These are phyloP conservation scores for Xenopus borealis DNA, from an alignment of 2,113 vertebrate genomes.

Conservation along the genomic window DNA sequence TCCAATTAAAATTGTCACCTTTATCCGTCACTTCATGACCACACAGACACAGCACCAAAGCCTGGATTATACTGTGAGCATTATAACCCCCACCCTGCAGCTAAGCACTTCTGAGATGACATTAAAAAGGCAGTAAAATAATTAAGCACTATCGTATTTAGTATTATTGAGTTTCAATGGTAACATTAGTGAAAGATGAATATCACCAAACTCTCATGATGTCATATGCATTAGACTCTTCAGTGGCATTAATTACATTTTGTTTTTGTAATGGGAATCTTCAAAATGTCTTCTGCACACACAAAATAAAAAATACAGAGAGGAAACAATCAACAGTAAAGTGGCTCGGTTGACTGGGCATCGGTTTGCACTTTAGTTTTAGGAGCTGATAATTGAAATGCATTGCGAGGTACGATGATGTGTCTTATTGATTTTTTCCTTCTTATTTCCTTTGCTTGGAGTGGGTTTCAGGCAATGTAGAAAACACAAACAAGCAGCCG, in stretches of 20 bases:
- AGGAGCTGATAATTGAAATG: conserved; percentile 41
- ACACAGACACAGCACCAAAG: no score
- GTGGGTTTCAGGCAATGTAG: neutral
- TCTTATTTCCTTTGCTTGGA: conserved; percentile 23
- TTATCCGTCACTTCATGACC: no score
- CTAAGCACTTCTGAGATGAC: no score
- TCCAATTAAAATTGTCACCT: no score
- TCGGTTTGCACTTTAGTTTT: conserved; percentile 19
- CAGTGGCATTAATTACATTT: neutral
- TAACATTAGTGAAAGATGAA: neutral
- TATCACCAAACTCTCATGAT: neutral
- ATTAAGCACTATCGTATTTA: no score
- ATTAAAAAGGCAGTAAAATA: no score
- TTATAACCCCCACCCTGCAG: no score
- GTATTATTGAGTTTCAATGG: neutral
- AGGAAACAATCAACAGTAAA: conserved; percentile 32
- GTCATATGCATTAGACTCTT: neutral
- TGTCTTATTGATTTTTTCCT: conserved; percentile 41
- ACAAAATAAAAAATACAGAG: neutral
- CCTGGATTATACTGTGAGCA: no score
- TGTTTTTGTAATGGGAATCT: neutral
- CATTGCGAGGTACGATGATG: conserved; percentile 23
- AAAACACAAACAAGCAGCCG: conserved; percentile 5
- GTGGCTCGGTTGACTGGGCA: conserved; percentile 14
- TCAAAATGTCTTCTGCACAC: neutral